Conservation (phyloP, 2,888 invertebrate species). For the Cryptocheilus praepositus region DNA sequence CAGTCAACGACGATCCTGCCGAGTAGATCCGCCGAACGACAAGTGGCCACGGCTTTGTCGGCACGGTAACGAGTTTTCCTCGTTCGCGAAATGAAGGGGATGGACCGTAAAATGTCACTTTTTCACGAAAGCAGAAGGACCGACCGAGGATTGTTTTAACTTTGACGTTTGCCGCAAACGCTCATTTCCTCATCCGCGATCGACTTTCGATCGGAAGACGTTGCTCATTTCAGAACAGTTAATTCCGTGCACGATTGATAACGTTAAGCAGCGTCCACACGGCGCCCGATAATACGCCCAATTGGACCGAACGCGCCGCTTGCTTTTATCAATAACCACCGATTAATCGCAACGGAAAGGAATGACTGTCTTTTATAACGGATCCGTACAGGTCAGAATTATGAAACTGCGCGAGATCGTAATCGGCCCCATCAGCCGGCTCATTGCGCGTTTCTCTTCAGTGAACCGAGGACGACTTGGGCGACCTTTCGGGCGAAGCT, state of each 20-base stretch:
- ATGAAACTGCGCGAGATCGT: too few species aligned
- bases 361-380: too few species aligned
- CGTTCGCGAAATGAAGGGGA: background rate
- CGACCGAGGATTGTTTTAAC: conserved; percentile 38
- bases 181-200: conserved; percentile 9
- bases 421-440: too few species aligned
- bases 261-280: too few species aligned
- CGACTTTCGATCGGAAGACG: conserved; percentile 34
- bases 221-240: conserved; percentile 32
- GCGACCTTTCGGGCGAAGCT: too few species aligned
- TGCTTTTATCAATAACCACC: too few species aligned
- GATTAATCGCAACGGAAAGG: too few species aligned
- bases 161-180: conserved; percentile 52
- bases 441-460: too few species aligned
- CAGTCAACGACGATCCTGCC: conserved; percentile 12
- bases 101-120: conserved; percentile 35
- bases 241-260: background rate
- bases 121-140: conserved; percentile 39
- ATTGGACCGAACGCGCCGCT: too few species aligned
- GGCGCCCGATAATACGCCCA: too few species aligned
- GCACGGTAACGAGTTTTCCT: conserved; percentile 6
- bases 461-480: too few species aligned
- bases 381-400: too few species aligned
- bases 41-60: conserved; percentile 8
- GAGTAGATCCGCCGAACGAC: conserved; percentile 19